Percentiles rank a stretch among this genome's conserved stretches.
These are phyloP conservation scores for Eclectus roratus DNA, from an alignment of 2,113 vertebrate species.

Conservation along the genomic window DNA sequence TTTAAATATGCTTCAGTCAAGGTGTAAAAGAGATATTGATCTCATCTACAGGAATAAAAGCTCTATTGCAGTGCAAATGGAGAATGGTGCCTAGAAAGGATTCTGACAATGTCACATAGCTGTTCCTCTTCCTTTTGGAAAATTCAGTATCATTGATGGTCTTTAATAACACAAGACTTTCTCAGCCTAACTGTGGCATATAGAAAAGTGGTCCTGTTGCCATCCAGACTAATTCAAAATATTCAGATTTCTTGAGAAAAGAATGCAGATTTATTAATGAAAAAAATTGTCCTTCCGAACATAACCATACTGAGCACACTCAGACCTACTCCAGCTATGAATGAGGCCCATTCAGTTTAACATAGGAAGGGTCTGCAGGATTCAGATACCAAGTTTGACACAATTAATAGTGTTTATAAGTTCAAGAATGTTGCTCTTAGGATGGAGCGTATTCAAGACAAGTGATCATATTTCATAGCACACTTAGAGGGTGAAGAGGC, in stretches of 20 bases:
- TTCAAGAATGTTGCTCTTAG: slow-evolving; percentile 55
- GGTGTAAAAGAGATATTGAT: neutral
- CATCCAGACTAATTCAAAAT: neutral
- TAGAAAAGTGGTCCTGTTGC: neutral
- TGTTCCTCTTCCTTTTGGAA: neutral
- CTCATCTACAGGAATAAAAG: neutral
- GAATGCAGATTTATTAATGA: slow-evolving; percentile 5
- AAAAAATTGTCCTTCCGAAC: neutral
- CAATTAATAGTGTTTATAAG: slow-evolving; percentile 69
- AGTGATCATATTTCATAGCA: slow-evolving; percentile 61
- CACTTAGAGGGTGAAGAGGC: slow-evolving; percentile 68
- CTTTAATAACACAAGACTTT: neutral
- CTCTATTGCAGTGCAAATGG: neutral
- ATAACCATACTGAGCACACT: neutral
- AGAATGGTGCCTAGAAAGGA: neutral
- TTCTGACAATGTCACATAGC: neutral
- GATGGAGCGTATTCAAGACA: neutral
- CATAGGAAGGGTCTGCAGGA: slow-evolving; percentile 13
- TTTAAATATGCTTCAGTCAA: neutral
- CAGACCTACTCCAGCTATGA: slow-evolving; percentile 22
- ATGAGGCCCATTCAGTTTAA: slow-evolving; percentile 38
- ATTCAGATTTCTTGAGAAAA: neutral
- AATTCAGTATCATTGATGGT: neutral
- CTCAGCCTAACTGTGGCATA: neutral
- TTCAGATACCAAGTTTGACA: slow-evolving; percentile 57